Base-by-base conservation (phyloP, 2,797 vertebrate species). In the Arrhamphus sclerolepis region DNA sequence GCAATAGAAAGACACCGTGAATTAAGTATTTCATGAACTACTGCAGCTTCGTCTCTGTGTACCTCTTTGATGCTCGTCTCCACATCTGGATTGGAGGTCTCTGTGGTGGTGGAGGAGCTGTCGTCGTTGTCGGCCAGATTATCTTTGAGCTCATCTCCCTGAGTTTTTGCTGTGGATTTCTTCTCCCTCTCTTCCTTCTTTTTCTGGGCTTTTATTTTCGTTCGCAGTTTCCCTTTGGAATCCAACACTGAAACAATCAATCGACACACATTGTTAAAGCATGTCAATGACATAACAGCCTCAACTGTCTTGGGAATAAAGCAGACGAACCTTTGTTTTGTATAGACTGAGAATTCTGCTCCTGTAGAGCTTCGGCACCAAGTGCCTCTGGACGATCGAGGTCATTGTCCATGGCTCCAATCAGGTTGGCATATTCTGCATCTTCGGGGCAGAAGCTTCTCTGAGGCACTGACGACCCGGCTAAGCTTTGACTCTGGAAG, bases 101-200 rank as follows among this genome's bases (percentile, higher is more conserved):
- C 98, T 20, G 97, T 99, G 61, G 97, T 99, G 6, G 97, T 98
- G 80, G 98, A 99, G 77, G 97, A 99, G 90, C 95, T 97, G 90
- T 99, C 98, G 6, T 99, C 98, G 14, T 93, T 92, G 85, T 98
- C 97, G 24, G 90, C 96, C 87, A 96, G 81, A 21, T 91, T 89
- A 68, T 98, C 97, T 73, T 97, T 98, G 10, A 95, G 88, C 63
- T 97, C 96, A n/a, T 98, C 97, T 56, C 95, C 94, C 64, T 91
- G 94, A 47, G 83, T 88, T 81, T 94, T 97, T 67, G 86, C 91
- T 70, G 94, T 93, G 18, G 84, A 87, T 83, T 93, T 95, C 83
- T 91, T 95, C 50, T 98, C 96, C 69, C 93, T 97, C 79, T 96
- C 94, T 62, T 97, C 96, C 55, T 94, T 94, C 78, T 95, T 99